Conservation (phyloP, 1,140 invertebrate genomes). For the Drosophila tristis region DNA sequence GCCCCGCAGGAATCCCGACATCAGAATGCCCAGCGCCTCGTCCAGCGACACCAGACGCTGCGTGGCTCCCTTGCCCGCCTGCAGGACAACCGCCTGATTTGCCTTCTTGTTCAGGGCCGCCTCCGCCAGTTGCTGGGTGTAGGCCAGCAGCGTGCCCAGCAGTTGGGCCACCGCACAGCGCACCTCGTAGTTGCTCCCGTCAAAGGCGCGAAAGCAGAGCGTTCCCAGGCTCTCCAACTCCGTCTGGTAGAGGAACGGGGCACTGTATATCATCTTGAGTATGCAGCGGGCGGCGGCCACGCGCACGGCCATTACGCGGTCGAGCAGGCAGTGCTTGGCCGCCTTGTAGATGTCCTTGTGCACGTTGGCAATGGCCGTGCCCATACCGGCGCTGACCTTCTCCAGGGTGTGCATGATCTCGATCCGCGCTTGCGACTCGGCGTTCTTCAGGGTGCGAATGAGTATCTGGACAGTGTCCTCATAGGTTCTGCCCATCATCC, state of each 20-base stretch:
- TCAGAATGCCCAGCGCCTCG: constrained; percentile 95
- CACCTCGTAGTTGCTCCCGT: constrained; percentile 97
- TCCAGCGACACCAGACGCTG: constrained; percentile 91
- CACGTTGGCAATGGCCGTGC: constrained; percentile 92
- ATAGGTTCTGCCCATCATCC: constrained; percentile 99
- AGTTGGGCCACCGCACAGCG: constrained; percentile 96
- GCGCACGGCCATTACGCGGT: constrained; percentile 95
- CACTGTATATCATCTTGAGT: constrained; percentile 94
- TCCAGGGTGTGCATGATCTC: constrained; percentile 98
- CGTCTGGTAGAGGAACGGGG: constrained; percentile 93
- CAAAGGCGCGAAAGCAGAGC: constrained; percentile 95
- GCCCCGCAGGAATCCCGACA: constrained; percentile 97
- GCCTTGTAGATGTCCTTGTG: constrained; percentile 98
- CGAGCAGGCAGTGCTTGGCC: constrained; percentile 92
- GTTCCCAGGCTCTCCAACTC: constrained; percentile 96
- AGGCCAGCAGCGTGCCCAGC: constrained; percentile 92
- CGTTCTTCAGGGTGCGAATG: constrained; percentile 95
- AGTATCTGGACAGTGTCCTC: constrained; percentile 98
- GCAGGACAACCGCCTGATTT: constrained; percentile 48
- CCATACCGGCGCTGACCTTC: constrained; percentile 95
- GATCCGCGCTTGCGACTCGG: constrained; percentile 97
- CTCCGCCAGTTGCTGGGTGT: constrained; percentile 87
- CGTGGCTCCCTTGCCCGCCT: constrained; percentile 60
- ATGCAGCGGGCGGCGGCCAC: constrained; percentile 95
- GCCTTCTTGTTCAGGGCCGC: constrained; percentile 61